Evolutionary conservation across 2,113 vertebrate genomes (phyloP).

Genomic region (Phycodurus eques): DNA sequence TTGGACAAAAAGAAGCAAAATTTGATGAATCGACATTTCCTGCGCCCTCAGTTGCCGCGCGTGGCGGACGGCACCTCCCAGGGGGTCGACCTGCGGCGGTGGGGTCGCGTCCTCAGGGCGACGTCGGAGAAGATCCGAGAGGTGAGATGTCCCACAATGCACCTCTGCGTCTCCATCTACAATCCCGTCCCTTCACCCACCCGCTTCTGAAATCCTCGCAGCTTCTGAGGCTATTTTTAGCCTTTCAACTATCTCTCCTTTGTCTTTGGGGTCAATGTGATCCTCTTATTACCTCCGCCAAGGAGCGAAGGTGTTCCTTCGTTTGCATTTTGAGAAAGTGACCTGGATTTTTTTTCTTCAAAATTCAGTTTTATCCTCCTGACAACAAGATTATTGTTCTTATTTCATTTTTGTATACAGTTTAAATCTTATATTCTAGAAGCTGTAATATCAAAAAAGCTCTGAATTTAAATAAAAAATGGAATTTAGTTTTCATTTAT

Average conservation of each 20-base stretch:
- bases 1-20: slow-evolving; percentile 9
- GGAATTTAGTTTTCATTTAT: no score
- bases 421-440: no score
- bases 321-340: not conserved
- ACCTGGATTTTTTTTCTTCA: not conserved
- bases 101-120: slow-evolving; percentile 79
- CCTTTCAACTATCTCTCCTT: not conserved
- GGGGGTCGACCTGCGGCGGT: slow-evolving; percentile 81
- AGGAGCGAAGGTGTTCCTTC: not conserved
- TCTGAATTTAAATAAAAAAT: no score
- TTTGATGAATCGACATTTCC: not conserved
- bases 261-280: slow-evolving; percentile 25
- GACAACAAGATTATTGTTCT: no score
- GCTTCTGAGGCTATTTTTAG: not conserved
- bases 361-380: not conserved
- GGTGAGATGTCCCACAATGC: slow-evolving; percentile 66
- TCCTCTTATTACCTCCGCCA: not conserved
- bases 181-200: not conserved
- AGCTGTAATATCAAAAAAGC: no score
- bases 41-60: slow-evolving; percentile 79
- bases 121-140: slow-evolving; percentile 78
- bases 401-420: no score
- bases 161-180: not conserved
- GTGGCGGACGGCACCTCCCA: slow-evolving; percentile 77
- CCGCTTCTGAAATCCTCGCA: not conserved